Base-by-base conservation (phyloP, 2,113 vertebrate genomes). In the Bettongia penicillata region DNA sequence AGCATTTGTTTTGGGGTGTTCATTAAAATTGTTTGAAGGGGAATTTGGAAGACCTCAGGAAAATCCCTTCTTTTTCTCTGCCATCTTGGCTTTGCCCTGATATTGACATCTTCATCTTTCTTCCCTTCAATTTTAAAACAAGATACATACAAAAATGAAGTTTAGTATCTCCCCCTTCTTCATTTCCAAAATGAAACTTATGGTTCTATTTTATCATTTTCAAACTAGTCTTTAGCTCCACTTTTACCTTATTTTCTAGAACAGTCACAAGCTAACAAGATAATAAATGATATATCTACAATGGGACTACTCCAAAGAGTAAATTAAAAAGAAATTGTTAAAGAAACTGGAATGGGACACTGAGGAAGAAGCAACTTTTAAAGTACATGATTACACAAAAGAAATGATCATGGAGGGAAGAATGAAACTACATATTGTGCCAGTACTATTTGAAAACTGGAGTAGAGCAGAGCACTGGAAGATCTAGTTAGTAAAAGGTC, bases 381-480 rank as follows among this genome's bases (percentile, higher is more conserved):
- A 84, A 43, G 10, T 22, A 84, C 6, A 43, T 84, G 37, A 84
- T 43, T 84, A 22, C n/a, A 84, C 16, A 43, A 43, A 77, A n/a
- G 37, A 84, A 84, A 23, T 43, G 37, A 77, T 84, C 4, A 84
- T 22, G 68, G 68, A 84, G 19, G n/a, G 68, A 84, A 4, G n/a
- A 19, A 84, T 43, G 5, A 43, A 77, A 43, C 19, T 84, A n/a
- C 16, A 43, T 84, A 22, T 84, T 43, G 1, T 84, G n/a, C 19
- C 5, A 84, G 6, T 43, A 8, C 68, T 43, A 43, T 84, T 84
- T 84, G 37, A 84, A 84, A 84, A 19, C n/a, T 84, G 19, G 1
- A 8, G n/a, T 2, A 51, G 8, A 2, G 16, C 8, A 37, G 10
- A 1, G 3, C 0, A 23, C 19, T 68, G 25, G 0, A n/a, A 96